Evolutionary conservation across 2,113 vertebrate species (phyloP).

Genomic region (Pithys albifrons): DNA sequence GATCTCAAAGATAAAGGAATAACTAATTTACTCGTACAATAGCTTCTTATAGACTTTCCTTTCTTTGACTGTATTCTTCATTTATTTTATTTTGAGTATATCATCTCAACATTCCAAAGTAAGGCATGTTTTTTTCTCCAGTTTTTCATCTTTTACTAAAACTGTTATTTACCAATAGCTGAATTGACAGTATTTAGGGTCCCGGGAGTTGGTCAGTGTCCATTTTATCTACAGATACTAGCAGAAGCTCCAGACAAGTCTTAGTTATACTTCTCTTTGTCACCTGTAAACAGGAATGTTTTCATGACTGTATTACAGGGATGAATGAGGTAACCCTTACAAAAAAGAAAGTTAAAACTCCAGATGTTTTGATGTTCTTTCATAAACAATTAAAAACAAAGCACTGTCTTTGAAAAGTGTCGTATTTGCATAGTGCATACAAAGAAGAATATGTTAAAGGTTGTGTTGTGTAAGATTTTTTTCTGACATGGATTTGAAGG

Average conservation of each 20-base stretch:
- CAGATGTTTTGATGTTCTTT: background rate
- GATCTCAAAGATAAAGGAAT: background rate
- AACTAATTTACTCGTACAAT: background rate
- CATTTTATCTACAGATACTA: background rate
- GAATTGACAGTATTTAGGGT: background rate
- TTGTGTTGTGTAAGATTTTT: background rate
- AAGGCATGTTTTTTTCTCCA: background rate
- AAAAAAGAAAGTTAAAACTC: background rate
- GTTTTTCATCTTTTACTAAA: background rate
- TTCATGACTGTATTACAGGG: rapidly evolving
- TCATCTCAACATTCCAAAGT: background rate
- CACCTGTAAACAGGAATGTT: background rate
- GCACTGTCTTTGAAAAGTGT: background rate
- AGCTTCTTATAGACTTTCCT: background rate
- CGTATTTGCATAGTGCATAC: rapidly evolving
- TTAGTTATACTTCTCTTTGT: background rate
- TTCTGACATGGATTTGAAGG: background rate
- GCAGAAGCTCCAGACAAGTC: background rate
- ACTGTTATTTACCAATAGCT: background rate
- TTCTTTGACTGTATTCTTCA: background rate
- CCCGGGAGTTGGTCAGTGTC: background rate
- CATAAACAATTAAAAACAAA: background rate
- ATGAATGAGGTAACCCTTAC: background rate
- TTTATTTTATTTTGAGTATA: background rate
- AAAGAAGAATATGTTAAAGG: background rate